Percentiles rank a stretch among this genome's conserved stretches.
Evolutionary conservation across 2,888 invertebrate genomes (phyloP).

Genomic region (Sinopyrophorus schimmeli): DNA sequence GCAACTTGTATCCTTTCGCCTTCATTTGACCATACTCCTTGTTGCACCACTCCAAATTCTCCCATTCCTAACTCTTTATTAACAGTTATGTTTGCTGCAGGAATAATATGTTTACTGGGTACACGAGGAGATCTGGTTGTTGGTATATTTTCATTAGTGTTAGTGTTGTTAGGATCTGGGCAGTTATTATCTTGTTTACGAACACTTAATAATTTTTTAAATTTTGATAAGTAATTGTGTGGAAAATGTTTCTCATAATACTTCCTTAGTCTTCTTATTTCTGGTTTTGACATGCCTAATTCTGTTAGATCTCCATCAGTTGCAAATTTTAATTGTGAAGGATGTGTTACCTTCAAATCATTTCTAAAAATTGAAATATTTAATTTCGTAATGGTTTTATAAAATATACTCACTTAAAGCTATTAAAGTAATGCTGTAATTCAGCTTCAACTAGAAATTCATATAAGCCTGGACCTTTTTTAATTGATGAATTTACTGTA

Average conservation of each 20-base stretch:
- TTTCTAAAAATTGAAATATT: conserved; percentile 59
- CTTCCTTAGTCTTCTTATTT: conserved; percentile 91
- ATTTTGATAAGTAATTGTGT: conserved; percentile 88
- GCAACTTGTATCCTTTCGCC: conserved; percentile 89
- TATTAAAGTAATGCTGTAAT: conserved; percentile 87
- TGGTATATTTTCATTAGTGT: conserved; percentile 50
- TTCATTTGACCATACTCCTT: conserved; percentile 95
- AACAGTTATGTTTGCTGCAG: conserved; percentile 85
- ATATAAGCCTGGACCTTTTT: conserved; percentile 70
- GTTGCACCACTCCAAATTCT: conserved; percentile 97
- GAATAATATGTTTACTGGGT: conserved; percentile 83
- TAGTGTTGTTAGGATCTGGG: conserved; percentile 38
- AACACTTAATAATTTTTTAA: conserved; percentile 78
- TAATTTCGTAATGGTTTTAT: conserved; percentile 9
- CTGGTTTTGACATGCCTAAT: conserved; percentile 93
- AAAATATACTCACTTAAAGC: conserved; percentile 65
- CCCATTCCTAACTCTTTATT: conserved; percentile 95
- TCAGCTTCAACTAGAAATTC: conserved; percentile 95
- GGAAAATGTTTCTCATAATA: conserved; percentile 93
- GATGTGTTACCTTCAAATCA: conserved; percentile 85
- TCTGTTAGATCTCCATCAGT: conserved; percentile 88
- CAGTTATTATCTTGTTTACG: conserved; percentile 58
- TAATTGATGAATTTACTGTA: conserved; percentile 47
- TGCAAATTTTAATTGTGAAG: conserved; percentile 91
- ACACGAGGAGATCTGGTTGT: conserved; percentile 60